Evolutionary conservation across 2,113 vertebrate genomes (phyloP).

Genomic region (Oenanthe oenanthe): DNA sequence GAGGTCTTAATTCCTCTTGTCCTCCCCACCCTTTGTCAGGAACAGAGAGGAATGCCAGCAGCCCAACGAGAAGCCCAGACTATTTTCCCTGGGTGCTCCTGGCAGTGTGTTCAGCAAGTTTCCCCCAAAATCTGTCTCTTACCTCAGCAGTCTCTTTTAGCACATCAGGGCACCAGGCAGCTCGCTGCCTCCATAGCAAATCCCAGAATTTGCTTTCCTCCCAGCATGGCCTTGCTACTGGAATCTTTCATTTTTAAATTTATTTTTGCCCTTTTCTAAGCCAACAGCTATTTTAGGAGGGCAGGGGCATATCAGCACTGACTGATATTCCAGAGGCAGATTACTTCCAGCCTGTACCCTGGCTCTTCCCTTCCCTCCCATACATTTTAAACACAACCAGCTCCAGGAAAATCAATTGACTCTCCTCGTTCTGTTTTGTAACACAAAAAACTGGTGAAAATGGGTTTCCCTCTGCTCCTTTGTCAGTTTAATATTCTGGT

Average conservation of each 20-base stretch:
- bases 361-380: not conserved
- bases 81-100: not conserved
- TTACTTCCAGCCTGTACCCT: not conserved
- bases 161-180: not conserved
- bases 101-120: not conserved
- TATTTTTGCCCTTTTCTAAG: not conserved
- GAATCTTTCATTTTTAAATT: not conserved
- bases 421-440: not conserved
- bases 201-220: not conserved
- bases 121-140: not conserved
- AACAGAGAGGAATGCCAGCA: not conserved
- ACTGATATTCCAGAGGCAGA: not conserved
- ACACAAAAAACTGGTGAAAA: not conserved
- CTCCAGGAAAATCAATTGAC: not conserved
- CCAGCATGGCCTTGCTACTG: not conserved
- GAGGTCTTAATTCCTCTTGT: not conserved
- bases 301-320: not conserved
- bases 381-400: not conserved
- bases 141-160: not conserved
- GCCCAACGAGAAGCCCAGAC: not conserved
- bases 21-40: not conserved
- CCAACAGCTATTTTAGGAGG: not conserved
- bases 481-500: constrained; percentile 23
- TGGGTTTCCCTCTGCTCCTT: not conserved
- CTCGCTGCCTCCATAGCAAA: not conserved